Conservation (phyloP, 2,797 vertebrate species). For the Rhynchotus rufescens region DNA sequence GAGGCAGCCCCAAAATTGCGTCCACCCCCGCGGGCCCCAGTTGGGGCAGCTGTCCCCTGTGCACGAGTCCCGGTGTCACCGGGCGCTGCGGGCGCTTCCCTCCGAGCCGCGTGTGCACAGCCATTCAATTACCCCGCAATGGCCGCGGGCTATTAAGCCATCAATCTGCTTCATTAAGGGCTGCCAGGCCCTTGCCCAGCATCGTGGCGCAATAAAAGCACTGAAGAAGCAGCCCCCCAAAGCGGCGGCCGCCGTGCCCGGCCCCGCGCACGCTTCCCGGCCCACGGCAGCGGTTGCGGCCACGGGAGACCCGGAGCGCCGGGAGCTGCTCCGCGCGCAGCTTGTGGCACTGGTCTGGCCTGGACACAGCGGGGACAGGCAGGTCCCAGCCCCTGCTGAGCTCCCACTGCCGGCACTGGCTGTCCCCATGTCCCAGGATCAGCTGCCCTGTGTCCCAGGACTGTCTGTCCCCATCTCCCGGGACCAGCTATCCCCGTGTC, state of each 20-base stretch:
- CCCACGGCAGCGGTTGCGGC: conserved; percentile 66
- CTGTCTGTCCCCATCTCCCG: too few species aligned
- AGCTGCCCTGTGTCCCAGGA: too few species aligned
- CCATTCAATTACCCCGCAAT: conserved; percentile 63
- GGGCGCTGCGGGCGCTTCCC: rapidly evolving
- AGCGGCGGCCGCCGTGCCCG: background rate
- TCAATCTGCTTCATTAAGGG: conserved; percentile 64
- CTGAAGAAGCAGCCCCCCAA: conserved; percentile 8
- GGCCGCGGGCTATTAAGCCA: conserved; percentile 64
- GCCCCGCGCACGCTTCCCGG: conserved; percentile 1
- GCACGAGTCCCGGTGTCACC: too few species aligned
- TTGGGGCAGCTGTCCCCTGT: background rate
- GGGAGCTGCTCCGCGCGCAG: background rate
- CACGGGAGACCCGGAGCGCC: conserved; percentile 50
- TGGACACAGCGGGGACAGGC: background rate
- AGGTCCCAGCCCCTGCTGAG: background rate
- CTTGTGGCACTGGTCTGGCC: background rate
- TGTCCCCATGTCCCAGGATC: too few species aligned
- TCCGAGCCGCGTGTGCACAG: conserved; percentile 35
- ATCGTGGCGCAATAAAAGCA: background rate
- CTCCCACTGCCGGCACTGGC: background rate
- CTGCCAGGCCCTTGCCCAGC: conserved; percentile 36
- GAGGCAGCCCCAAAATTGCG: background rate
- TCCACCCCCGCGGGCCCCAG: too few species aligned
- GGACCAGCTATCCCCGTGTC: too few species aligned